These are phyloP conservation scores for Dastarcus helophoroides DNA, from an alignment of 2,888 invertebrate species.

Conservation along the genomic window DNA sequence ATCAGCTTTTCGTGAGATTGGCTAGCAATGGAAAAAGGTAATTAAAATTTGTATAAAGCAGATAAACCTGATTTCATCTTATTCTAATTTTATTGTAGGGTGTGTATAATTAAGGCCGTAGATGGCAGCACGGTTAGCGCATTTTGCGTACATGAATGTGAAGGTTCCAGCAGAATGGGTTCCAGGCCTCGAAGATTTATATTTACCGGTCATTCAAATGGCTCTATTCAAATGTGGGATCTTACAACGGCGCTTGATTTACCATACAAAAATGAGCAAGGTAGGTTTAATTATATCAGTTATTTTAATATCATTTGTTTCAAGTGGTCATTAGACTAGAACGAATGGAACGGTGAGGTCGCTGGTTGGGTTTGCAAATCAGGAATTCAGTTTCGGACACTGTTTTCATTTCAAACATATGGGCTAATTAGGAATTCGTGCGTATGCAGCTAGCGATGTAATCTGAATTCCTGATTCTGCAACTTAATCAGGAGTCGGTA, in stretches of 20 bases:
- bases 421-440: no score
- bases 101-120: conserved; percentile 89
- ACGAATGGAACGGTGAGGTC: no score
- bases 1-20: conserved; percentile 84
- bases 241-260: conserved; percentile 88
- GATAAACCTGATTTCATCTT: no score
- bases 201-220: conserved; percentile 86
- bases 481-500: no score
- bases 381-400: no score
- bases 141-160: conserved; percentile 95
- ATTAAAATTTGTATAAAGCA: no score
- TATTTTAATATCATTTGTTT: no score
- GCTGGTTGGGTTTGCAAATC: no score
- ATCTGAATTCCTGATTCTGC: no score
- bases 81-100: conserved; percentile 41
- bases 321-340: no score
- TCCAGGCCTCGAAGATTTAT: conserved; percentile 78
- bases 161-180: conserved; percentile 88
- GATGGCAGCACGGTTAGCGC: conserved; percentile 90
- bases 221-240: conserved; percentile 97
- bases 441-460: no score
- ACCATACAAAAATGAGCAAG: conserved; percentile 39
- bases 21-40: conserved; percentile 91
- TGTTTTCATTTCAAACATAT: no score
- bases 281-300: conserved; percentile 5